These are phyloP conservation scores for Lumbricus terrestris DNA, from an alignment of 2,888 invertebrate genomes.

Conservation along the genomic window DNA sequence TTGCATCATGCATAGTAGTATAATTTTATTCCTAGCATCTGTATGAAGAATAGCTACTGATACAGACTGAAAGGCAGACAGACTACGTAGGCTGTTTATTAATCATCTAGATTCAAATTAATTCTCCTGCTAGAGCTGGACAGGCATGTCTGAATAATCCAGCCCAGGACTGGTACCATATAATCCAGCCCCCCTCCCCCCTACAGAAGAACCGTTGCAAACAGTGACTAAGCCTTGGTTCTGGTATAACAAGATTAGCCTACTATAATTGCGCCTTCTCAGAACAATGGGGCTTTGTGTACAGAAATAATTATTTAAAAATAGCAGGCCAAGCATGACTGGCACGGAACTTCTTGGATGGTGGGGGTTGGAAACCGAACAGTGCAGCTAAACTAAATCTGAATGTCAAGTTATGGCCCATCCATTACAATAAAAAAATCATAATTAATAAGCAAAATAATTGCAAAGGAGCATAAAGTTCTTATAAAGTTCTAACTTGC, in stretches of 20 bases:
- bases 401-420: background rate
- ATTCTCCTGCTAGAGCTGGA: background rate
- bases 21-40: background rate
- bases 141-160: background rate
- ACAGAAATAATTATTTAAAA: background rate
- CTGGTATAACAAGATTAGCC: background rate
- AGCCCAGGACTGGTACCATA: background rate
- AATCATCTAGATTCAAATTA: background rate
- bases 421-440: background rate
- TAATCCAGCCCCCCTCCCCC: background rate
- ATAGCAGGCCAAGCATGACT: background rate
- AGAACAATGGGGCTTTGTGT: background rate
- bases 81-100: background rate
- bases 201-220: background rate
- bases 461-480: too few relatives aligned
- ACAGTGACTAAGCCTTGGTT: background rate
- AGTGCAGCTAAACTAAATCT: background rate
- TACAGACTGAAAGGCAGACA: background rate
- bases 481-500: too few relatives aligned
- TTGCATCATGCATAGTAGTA: background rate
- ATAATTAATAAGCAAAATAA: background rate
- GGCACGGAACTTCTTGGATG: background rate
- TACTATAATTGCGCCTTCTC: background rate
- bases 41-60: background rate
- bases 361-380: background rate